A percentile compares a stretch with the other conserved stretches of the same genome.
phyloP scores from a whole-genome alignment of 2,888 invertebrate genomes.

The Rhingia campestris region DNA sequence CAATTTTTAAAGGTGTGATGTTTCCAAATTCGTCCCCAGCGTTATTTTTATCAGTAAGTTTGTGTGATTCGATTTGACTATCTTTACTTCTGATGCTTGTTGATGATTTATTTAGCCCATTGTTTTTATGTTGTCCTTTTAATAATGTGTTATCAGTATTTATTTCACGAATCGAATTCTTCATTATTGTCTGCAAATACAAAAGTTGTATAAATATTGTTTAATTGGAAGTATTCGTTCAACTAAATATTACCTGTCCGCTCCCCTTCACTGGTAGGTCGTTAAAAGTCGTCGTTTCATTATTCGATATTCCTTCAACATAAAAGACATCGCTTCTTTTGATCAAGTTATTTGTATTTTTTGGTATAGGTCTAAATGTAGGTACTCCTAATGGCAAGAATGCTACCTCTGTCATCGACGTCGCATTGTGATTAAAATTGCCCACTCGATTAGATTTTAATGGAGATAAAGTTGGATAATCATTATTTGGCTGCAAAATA shows the following conservation, averaged over 20 bases:
- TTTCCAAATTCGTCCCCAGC: no score
- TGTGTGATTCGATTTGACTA: no score
- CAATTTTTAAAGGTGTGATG: no score
- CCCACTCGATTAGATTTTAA: conserved; percentile 49
- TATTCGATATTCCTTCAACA: neutral
- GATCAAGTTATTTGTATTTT: neutral
- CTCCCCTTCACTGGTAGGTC: conserved; percentile 4
- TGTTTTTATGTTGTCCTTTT: no score
- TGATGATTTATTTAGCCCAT: no score
- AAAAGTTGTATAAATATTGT: no score
- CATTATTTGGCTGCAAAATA: neutral
- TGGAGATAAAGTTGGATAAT: conserved; percentile 25
- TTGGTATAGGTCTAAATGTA: conserved; percentile 90
- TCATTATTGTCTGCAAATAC: no score
- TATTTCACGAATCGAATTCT: no score
- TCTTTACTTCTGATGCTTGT: no score
- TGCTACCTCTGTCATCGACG: conserved; percentile 83
- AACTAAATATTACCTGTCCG: neutral
- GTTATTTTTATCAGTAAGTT: no score
- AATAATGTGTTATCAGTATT: no score
- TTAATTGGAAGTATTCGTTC: no score
- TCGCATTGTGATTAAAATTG: conserved; percentile 63
- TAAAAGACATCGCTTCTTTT: conserved; percentile 41
- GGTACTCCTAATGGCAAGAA: conserved; percentile 87
- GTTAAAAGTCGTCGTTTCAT: neutral